Evolutionary conservation across 2,797 vertebrate genomes (phyloP), one percentile per base, ranked within the genome.

Genomic region (Leptatherina wallacei): DNA sequence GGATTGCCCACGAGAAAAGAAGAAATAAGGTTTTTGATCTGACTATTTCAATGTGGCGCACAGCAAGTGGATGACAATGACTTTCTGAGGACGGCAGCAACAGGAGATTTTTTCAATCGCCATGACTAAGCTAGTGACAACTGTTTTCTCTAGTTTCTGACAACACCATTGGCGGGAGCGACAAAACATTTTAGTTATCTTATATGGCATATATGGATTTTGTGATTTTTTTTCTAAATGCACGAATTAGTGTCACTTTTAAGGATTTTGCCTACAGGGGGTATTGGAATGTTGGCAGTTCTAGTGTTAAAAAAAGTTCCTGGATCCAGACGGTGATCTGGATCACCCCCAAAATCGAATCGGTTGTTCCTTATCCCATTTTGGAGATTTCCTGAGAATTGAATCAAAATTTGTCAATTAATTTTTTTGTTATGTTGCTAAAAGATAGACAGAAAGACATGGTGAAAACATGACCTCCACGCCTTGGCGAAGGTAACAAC

Each of bases 211-310:
- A n/a, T n/a, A n/a, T n/a, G n/a, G 88, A 92, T 90, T 88, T 80
- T 82, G 83, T 89, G 82, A 8, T 36, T 36, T 12, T 44, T 91
- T 86, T 87, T 69, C 82, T 81, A 90, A 92, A 92, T 88, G 91
- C 89, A 89, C 87, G 92, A 88, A 93, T 94, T 89, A 91, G 82
- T 90, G 87, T 88, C 89, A 91, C 87, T 89, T 91, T 87, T 89
- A 81, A 89, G 79, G 84, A 89, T 88, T 87, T 87, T 51, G 82
- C 89, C 87, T 77, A 65, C 84, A 73, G 88, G 30, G 6, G 30
- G 30, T 2, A 32, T 32, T 4, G 3, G 30, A 32, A 32, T 32
- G 30, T 32, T 32, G 30, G 6, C 30, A 6, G 30, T 32, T 32
- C 30, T 32, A 32, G 6, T 32, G 30, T 32, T 32, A 32, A 32